phyloP scores from a whole-genome alignment of 92 coral and sea anemone genomes.

The Virgularia gustaviana region DNA sequence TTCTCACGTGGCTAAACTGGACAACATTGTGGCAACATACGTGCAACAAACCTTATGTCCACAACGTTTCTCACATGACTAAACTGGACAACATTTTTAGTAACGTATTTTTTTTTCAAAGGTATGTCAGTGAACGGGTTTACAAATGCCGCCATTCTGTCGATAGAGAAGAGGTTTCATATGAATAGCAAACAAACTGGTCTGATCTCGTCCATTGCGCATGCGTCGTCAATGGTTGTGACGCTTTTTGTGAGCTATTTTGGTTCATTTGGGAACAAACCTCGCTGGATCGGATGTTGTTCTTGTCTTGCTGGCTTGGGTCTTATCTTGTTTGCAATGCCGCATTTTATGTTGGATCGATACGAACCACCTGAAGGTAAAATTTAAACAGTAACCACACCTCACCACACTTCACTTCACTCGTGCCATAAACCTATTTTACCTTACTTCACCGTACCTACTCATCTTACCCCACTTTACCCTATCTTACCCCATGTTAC shows the following conservation, averaged over 20 bases:
- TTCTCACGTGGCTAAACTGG: no score
- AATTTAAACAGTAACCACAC: not conserved
- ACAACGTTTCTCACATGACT: not conserved
- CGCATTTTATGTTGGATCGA: conserved; percentile 28
- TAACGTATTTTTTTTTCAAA: conserved; percentile 11
- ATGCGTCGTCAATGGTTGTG: conserved; percentile 58
- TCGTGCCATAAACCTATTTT: not conserved
- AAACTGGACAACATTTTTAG: not conserved
- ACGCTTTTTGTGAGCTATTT: conserved; percentile 74
- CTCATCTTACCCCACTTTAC: no score
- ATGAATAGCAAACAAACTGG: conserved; percentile 73
- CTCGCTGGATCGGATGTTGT: conserved; percentile 66
- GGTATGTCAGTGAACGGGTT: conserved; percentile 79
- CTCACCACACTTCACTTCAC: not conserved
- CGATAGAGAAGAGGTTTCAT: conserved; percentile 77
- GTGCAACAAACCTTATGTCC: not conserved
- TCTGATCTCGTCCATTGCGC: conserved; percentile 68
- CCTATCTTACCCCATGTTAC: no score
- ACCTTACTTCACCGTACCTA: not conserved
- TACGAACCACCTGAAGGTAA: conserved; percentile 26
- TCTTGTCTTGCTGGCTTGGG: conserved; percentile 5
- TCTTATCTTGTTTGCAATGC: conserved; percentile 7
- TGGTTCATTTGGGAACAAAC: conserved; percentile 74
- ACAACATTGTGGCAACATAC: no score
- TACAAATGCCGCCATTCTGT: conserved; percentile 56